Percentiles rank a stretch among this genome's conserved stretches.
phyloP scores from a whole-genome alignment of 2,113 vertebrate species.

The Platichthys flesus region DNA sequence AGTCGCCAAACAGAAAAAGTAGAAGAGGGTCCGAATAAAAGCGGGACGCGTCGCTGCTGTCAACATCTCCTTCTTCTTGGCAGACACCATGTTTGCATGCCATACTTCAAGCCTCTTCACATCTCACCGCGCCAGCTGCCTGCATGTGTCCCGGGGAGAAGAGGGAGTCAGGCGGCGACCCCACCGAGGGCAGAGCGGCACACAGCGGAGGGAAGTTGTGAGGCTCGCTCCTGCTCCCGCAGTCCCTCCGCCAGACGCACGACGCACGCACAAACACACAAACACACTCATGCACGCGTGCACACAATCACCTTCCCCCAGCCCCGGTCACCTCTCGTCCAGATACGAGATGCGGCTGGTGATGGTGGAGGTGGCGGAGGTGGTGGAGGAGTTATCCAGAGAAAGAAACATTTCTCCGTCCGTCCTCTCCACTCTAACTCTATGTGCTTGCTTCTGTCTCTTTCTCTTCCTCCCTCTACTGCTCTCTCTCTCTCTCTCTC shows the following conservation, averaged over 20 bases:
- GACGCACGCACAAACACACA: slow-evolving; percentile 11
- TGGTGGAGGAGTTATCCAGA: slow-evolving; percentile 7
- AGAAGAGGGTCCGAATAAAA: slow-evolving; percentile 86
- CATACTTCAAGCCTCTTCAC: slow-evolving; percentile 92
- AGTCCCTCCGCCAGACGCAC: slow-evolving; percentile 39
- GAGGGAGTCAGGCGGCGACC: slow-evolving; percentile 8
- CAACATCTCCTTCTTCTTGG: slow-evolving; percentile 91
- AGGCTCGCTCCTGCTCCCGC: slow-evolving; percentile 60
- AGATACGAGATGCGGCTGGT: slow-evolving; percentile 27
- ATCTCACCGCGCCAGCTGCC: slow-evolving; percentile 82
- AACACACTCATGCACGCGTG: not conserved
- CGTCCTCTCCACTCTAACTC: slow-evolving; percentile 7
- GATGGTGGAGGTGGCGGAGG: not conserved
- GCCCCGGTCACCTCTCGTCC: slow-evolving; percentile 49
- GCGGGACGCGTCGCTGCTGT: slow-evolving; percentile 83
- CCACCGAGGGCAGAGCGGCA: slow-evolving; percentile 40
- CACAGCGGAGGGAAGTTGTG: slow-evolving; percentile 50
- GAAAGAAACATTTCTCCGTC: slow-evolving; percentile 23
- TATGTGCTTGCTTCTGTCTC: slow-evolving; percentile 18
- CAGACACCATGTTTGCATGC: slow-evolving; percentile 94
- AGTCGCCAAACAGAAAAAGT: slow-evolving; percentile 88
- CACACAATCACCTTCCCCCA: slow-evolving; percentile 27
- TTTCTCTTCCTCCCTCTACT: not conserved
- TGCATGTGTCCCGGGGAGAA: slow-evolving; percentile 77
- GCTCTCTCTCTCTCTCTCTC: slow-evolving; percentile 7